These are phyloP conservation scores for Myotis yumanensis DNA, from an alignment of 2,113 vertebrate species.

Conservation along the genomic window DNA sequence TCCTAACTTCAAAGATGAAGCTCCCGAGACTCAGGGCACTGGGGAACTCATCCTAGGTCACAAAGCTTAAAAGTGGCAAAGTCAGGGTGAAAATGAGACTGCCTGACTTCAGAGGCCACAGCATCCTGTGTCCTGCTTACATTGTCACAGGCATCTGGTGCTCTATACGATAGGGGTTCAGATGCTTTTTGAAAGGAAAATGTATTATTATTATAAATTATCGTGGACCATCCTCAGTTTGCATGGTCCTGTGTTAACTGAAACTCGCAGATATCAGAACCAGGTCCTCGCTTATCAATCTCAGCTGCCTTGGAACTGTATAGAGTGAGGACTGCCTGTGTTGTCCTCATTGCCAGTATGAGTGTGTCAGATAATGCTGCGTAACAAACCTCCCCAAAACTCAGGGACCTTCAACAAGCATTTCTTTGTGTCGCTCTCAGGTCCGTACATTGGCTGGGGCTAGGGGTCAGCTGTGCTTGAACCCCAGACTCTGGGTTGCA, in stretches of 20 bases:
- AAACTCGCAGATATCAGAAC: background rate
- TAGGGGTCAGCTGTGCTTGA: background rate
- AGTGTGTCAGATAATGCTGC: background rate
- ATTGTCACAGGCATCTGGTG: background rate
- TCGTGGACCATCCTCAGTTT: background rate
- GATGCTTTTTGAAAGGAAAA: background rate
- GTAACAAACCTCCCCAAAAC: background rate
- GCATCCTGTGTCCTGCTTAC: background rate
- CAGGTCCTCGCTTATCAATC: background rate
- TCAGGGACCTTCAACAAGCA: background rate
- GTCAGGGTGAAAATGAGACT: background rate
- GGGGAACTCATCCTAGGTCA: background rate
- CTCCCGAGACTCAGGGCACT: background rate
- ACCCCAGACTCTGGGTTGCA: background rate
- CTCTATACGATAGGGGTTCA: background rate
- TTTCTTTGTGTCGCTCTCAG: background rate
- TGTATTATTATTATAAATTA: background rate
- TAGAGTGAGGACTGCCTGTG: background rate
- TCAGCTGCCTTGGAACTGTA: background rate
- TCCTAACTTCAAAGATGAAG: conserved; percentile 9
- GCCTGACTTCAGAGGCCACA: background rate
- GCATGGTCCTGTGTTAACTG: background rate
- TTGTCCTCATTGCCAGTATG: background rate
- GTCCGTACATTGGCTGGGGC: background rate
- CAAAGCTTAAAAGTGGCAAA: background rate